Evolutionary conservation across 2,113 vertebrate genomes (phyloP), one percentile per base, ranked within the genome.

Genomic region (Canis aureus): DNA sequence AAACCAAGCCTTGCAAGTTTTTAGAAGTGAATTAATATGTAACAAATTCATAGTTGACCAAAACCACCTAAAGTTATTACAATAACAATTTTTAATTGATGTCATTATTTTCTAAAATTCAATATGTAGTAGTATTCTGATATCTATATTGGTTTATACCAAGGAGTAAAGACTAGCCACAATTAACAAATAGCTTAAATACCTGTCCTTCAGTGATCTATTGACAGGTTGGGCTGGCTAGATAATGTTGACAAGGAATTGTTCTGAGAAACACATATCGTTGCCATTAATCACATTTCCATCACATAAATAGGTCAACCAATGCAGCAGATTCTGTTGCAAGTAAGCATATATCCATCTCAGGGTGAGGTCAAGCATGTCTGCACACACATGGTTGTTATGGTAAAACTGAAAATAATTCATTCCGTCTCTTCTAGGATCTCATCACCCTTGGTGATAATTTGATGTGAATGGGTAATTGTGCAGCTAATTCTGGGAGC

Each of bases 341-440:
- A 92, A 80, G 62, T 89, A 90, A 89, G 43, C 11, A 43, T 91
- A 90, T 97, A 35, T 91, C 93, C 91, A 89, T 95, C 78, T 98
- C 27, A 73, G 98, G 25, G 92, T 96, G 94, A 92, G 88, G 73
- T 83, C 84, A 96, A 93, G 94, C 78, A 8, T 97, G 91, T 96
- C 98, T 97, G 78, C 74, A 1, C 94, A 98, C 69, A 84, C 59
- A 69, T 0, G 0, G 84, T 87, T 97, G 64, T 97, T 97, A 35
- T 29, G 95, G 66, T 95, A 91, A 98, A 97, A 97, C 85, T 95
- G 64, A 88, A 98, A 96, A 96, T 92, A 91, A 93, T 62, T 97
- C 91, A 97, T 98, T 98, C 97, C 96, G 43, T 95, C 10, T 0
- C 20, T 92, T 93, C 55, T 92, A 64, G 85, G 96, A 96, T 97